Base-by-base conservation (phyloP, 2,113 vertebrate species). In the Athene noctua region DNA sequence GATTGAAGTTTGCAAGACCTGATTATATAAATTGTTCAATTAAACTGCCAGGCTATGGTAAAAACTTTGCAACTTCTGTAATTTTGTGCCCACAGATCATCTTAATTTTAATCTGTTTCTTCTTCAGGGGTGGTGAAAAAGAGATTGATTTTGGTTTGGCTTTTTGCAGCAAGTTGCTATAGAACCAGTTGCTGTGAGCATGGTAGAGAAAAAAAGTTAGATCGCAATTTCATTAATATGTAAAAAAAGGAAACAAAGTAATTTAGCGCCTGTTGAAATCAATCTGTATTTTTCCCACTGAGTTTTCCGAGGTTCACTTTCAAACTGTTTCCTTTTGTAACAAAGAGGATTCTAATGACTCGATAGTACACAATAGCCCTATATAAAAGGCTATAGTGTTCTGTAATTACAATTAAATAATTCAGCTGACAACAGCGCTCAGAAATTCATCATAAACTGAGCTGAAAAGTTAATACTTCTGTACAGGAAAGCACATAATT, bases 381-480 rank as follows among this genome's bases (percentile, higher is more conserved):
- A 72, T 44, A 92, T 68, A 81, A 95, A 96, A 96, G 72, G 73
- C 32, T 95, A 71, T 62, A 74, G 63, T 65, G 51, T 92, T 66
- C 67, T 95, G 73, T 73, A 71, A 94, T 81, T 89, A 55, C 84
- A 95, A 65, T 92, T 82, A 96, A 96, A 90, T 74, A 84, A 70
- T 94, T 93, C 71, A 95, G 34, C 52, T 92, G 62, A 96, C 74
- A 92, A 66, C 6, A 80, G 55, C 78, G 78, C 46, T 74, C 81
- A 95, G 54, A 86, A 94, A 88, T 80, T 88, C 90, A 75, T 70
- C 74, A 65, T 54, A 92, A 66, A 27, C 8, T 91, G 74, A 96
- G 66, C 74, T 86, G 71, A 96, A 97, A 98, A 97, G 94, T 34
- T 84, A 95, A 80, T 95, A 70, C 27, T 83, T 82, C 27, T 93